Percentiles rank a stretch among this genome's conserved stretches.
These are phyloP conservation scores for Tinea semifulvella DNA, from an alignment of 2,888 invertebrate species.

Conservation along the genomic window DNA sequence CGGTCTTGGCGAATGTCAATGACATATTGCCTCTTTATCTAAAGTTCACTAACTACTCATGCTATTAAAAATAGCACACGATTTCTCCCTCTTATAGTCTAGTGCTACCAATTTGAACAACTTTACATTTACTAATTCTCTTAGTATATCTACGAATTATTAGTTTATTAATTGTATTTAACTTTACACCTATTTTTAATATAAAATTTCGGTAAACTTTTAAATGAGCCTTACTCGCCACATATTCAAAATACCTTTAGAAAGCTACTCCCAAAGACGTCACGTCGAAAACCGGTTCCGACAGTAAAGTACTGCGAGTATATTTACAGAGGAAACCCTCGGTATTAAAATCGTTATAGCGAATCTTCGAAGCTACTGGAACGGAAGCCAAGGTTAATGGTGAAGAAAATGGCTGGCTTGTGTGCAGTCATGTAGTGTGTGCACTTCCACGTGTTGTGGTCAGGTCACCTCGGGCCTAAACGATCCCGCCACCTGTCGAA, in stretches of 20 bases:
- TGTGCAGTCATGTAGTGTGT: slow-evolving; percentile 25
- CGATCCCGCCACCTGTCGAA: slow-evolving; percentile 26
- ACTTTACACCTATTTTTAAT: too few relatives aligned
- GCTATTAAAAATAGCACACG: too few relatives aligned
- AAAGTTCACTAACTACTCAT: too few relatives aligned
- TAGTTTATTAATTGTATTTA: too few relatives aligned
- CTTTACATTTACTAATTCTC: too few relatives aligned
- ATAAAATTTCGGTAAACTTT: background rate
- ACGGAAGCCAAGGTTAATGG: slow-evolving; percentile 38
- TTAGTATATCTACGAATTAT: too few relatives aligned
- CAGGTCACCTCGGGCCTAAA: slow-evolving; percentile 23
- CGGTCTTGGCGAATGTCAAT: slow-evolving; percentile 33
- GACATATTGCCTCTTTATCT: too few relatives aligned
- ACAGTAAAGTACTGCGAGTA: background rate
- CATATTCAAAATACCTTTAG: slow-evolving; percentile 14
- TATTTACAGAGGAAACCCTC: slow-evolving; percentile 11
- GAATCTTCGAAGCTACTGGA: slow-evolving; percentile 30
- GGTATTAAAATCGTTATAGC: background rate
- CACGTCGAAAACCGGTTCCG: slow-evolving; percentile 11
- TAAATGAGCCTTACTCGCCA: slow-evolving; percentile 5
- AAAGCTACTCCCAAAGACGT: slow-evolving; percentile 13
- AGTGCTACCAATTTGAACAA: too few relatives aligned
- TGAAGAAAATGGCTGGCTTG: slow-evolving; percentile 41
- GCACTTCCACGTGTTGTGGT: slow-evolving; percentile 41
- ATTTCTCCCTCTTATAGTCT: too few relatives aligned